These are phyloP conservation scores for Drosophila carrolli DNA, from an alignment of 1,140 invertebrate genomes.

Conservation along the genomic window DNA sequence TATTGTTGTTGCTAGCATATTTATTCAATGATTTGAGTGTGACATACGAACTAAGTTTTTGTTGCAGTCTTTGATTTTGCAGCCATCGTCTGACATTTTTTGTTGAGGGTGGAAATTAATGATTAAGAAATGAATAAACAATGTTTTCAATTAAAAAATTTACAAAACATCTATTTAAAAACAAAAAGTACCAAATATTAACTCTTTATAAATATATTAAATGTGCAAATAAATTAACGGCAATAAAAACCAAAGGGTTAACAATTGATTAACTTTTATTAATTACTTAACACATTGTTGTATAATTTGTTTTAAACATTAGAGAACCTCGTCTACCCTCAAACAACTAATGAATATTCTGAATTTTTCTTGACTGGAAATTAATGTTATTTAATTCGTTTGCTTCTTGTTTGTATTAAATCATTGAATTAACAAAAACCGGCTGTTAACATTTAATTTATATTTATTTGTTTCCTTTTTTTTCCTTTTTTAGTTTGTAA, in stretches of 20 bases:
- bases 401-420: constrained; percentile 3
- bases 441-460: constrained; percentile 15
- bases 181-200: too few species aligned
- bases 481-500: constrained; percentile 22
- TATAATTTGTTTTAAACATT: too few species aligned
- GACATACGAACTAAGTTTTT: not conserved
- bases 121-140: too few species aligned
- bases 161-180: too few species aligned
- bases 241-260: too few species aligned
- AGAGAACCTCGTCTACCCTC: not conserved
- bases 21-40: constrained; percentile 25
- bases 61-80: constrained; percentile 1
- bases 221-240: too few species aligned
- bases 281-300: too few species aligned
- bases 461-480: constrained; percentile 19
- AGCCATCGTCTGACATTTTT: not conserved
- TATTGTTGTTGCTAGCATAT: constrained; percentile 29
- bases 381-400: constrained; percentile 3
- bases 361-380: not conserved
- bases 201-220: too few species aligned
- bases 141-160: too few species aligned
- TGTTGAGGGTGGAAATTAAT: not conserved
- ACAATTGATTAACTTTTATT: too few species aligned
- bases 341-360: not conserved
- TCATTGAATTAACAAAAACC: constrained; percentile 8